phyloP scores from a whole-genome alignment of 2,797 vertebrate genomes.

The Urophycis tenuis region DNA sequence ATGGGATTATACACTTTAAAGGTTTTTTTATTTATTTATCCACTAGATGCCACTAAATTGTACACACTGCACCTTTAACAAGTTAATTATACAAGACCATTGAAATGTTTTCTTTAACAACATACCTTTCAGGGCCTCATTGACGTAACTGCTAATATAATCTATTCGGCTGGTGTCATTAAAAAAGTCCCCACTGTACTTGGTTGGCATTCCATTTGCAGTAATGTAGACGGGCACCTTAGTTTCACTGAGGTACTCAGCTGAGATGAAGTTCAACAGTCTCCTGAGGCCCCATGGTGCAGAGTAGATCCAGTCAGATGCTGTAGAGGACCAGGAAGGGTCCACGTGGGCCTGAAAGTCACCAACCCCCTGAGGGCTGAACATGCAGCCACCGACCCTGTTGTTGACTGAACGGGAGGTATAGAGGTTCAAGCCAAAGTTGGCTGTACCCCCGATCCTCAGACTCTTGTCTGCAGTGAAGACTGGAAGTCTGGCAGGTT shows the following conservation, averaged over 20 bases:
- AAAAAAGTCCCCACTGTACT: conserved; percentile 54
- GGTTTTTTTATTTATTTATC: too few relatives aligned
- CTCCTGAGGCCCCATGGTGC: conserved; percentile 85
- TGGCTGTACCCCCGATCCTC: conserved; percentile 78
- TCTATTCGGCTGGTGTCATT: conserved; percentile 71
- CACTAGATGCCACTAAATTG: too few relatives aligned
- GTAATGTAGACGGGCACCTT: conserved; percentile 80
- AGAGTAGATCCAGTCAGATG: conserved; percentile 77
- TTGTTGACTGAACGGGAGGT: conserved; percentile 75
- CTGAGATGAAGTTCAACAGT: conserved; percentile 79
- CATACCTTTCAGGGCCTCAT: conserved; percentile 87
- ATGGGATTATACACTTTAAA: too few relatives aligned
- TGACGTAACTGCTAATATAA: conserved; percentile 77
- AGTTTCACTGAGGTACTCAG: conserved; percentile 69
- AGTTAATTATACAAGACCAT: neutral
- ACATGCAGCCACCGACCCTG: conserved; percentile 55
- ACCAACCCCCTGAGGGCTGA: conserved; percentile 74
- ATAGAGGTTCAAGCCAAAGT: conserved; percentile 89
- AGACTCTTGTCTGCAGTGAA: conserved; percentile 78
- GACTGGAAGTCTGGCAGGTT: conserved; percentile 71
- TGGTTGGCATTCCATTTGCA: conserved; percentile 76
- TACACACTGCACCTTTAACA: too few relatives aligned
- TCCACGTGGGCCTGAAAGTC: conserved; percentile 74
- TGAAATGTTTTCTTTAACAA: neutral
- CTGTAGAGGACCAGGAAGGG: conserved; percentile 75